Percentiles rank a stretch among this genome's conserved stretches.
phyloP scores from a whole-genome alignment of 2,888 invertebrate genomes.

The Bedellia somnulentella region DNA sequence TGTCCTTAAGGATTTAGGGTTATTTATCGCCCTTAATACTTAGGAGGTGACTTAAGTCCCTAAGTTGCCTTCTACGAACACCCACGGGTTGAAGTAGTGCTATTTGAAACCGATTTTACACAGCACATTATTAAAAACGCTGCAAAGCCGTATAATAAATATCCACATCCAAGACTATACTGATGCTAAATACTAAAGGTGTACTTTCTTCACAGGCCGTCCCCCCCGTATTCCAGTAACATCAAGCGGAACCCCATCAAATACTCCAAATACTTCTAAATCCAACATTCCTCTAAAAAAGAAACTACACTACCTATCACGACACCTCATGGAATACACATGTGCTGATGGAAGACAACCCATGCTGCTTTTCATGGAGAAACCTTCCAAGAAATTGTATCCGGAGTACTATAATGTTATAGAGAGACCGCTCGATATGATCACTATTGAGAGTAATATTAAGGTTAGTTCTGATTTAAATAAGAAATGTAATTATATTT shows the following conservation, averaged over 20 bases:
- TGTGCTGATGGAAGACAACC: slow-evolving; percentile 77
- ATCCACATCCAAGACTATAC: too few relatives aligned
- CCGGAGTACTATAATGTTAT: slow-evolving; percentile 96
- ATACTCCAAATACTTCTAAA: slow-evolving; percentile 18
- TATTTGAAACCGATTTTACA: too few relatives aligned
- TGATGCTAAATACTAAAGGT: too few relatives aligned
- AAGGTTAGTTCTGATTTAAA: slow-evolving; percentile 51
- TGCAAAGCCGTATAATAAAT: too few relatives aligned
- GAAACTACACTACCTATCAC: slow-evolving; percentile 80
- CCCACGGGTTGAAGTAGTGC: too few relatives aligned
- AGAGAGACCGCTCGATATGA: slow-evolving; percentile 91
- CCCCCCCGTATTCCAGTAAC: slow-evolving; percentile 37
- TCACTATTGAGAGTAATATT: slow-evolving; percentile 89
- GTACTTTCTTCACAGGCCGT: slow-evolving; percentile 33
- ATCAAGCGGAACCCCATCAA: slow-evolving; percentile 18
- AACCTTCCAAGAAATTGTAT: slow-evolving; percentile 92
- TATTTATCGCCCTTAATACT: too few relatives aligned
- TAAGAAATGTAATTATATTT: neutral
- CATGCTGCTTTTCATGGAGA: slow-evolving; percentile 92
- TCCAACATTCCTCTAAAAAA: slow-evolving; percentile 71
- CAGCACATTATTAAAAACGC: too few relatives aligned
- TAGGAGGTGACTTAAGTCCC: too few relatives aligned
- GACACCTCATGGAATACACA: slow-evolving; percentile 46
- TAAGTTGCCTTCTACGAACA: too few relatives aligned
- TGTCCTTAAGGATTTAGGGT: too few relatives aligned